Evolutionary conservation across 2,797 vertebrate genomes (phyloP).

Genomic region (Dendrocincla tyrannina): DNA sequence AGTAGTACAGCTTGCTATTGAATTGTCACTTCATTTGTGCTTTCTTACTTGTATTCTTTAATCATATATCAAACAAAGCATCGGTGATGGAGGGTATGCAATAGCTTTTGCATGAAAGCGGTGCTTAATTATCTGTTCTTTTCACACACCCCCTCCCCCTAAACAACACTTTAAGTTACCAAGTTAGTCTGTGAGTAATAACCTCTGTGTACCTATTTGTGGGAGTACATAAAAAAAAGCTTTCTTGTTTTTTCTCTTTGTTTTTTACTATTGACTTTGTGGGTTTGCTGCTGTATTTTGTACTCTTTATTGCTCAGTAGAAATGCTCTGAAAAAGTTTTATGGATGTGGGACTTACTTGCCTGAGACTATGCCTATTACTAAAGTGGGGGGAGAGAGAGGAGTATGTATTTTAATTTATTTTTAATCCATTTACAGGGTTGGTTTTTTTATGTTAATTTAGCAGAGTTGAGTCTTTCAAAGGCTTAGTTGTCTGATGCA

Average conservation of each 20-base stretch:
- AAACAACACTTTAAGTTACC: not conserved
- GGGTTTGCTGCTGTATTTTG: not conserved
- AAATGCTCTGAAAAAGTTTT: not conserved
- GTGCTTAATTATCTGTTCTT: not conserved
- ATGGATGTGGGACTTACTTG: not conserved
- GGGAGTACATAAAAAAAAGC: not conserved
- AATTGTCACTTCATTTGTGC: not conserved
- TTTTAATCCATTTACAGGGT: not conserved
- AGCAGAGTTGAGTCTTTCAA: not conserved
- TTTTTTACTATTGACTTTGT: not conserved
- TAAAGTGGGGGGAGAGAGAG: not conserved
- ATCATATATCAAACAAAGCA: not conserved
- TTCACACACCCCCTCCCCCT: not conserved
- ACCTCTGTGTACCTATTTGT: not conserved
- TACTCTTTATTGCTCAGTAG: not conserved
- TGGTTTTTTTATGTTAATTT: not conserved
- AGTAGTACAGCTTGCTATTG: not conserved
- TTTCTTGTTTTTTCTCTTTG: not conserved
- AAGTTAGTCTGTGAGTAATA: not conserved
- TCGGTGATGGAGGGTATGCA: not conserved
- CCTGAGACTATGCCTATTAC: not conserved
- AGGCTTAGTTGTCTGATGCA: not conserved
- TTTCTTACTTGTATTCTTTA: conserved; percentile 23
- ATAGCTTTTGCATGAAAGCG: not conserved
- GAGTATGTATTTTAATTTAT: not conserved